A percentile compares a stretch with the other conserved stretches of the same genome.
These are phyloP conservation scores for Prochilodus magdalenae DNA, from an alignment of 2,113 vertebrate species.

Conservation along the genomic window DNA sequence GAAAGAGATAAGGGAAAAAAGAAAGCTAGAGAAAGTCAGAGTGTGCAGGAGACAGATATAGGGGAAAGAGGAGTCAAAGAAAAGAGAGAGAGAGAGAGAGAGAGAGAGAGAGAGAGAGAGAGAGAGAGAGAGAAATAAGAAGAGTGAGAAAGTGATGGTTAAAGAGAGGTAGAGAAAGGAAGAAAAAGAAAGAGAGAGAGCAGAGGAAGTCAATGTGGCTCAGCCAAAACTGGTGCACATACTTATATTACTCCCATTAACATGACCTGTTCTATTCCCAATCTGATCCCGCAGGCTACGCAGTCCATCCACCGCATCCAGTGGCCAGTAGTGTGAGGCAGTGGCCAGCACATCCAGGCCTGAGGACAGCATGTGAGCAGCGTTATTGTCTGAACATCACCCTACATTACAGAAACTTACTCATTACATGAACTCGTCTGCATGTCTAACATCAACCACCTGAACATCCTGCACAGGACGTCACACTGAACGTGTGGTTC, in stretches of 20 bases:
- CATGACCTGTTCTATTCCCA: slow-evolving; percentile 83
- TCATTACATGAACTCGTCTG: neutral
- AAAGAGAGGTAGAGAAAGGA: slow-evolving; percentile 6
- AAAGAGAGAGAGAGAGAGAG: neutral
- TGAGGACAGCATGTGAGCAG: slow-evolving; percentile 59
- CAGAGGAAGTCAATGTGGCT: neutral
- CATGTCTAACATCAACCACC: neutral
- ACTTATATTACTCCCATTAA: slow-evolving; percentile 75
- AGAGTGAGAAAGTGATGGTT: neutral
- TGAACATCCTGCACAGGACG: neutral
- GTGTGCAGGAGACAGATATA: neutral
- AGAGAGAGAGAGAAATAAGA: neutral
- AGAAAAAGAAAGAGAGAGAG: neutral
- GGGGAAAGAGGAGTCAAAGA: neutral
- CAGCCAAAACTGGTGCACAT: slow-evolving; percentile 63
- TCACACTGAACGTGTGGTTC: neutral
- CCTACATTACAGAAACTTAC: neutral
- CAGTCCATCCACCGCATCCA: slow-evolving; percentile 90
- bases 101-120: slow-evolving; percentile 3
- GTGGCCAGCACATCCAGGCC: slow-evolving; percentile 88
- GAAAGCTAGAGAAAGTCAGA: neutral
- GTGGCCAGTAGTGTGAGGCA: slow-evolving; percentile 94
- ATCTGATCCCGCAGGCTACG: slow-evolving; percentile 83
- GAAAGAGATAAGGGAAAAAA: neutral
- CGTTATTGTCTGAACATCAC: neutral